Percentiles rank a stretch among this genome's conserved stretches.
These are phyloP conservation scores for Chinchilla lanigera DNA, from an alignment of 2,113 vertebrate species.

Conservation along the genomic window DNA sequence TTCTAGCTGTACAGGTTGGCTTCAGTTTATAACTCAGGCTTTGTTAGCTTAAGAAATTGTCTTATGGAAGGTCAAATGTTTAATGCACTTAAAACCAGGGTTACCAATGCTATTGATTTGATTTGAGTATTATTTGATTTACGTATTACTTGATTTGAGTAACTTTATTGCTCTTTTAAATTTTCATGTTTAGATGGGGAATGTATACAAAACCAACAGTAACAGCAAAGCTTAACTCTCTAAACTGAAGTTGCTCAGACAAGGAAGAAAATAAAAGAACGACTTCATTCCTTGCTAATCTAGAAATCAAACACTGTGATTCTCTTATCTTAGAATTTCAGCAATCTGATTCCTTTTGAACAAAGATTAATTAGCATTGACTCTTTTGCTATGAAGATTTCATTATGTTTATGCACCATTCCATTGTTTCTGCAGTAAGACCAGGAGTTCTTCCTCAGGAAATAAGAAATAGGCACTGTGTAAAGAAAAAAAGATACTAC, in stretches of 20 bases:
- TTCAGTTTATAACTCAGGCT: not conserved
- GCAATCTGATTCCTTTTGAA: conserved; percentile 13
- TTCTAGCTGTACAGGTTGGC: not conserved
- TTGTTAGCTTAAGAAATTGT: not conserved
- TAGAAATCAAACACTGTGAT: conserved; percentile 55
- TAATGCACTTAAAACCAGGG: not conserved
- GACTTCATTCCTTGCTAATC: conserved; percentile 53
- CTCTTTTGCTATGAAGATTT: conserved; percentile 28
- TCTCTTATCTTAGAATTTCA: conserved; percentile 43
- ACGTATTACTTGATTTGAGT: not conserved
- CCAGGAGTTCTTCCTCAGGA: conserved; percentile 36
- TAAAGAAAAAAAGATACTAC: conserved; percentile 29
- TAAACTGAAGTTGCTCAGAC: not conserved
- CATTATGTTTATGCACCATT: conserved; percentile 43
- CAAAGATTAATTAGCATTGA: conserved; percentile 61
- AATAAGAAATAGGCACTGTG: conserved; percentile 61
- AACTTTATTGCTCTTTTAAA: not conserved
- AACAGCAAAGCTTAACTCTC: not conserved
- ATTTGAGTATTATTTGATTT: not conserved
- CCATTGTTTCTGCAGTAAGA: conserved; percentile 45
- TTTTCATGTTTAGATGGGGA: not conserved
- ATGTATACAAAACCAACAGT: conserved; percentile 28
- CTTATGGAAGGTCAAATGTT: not conserved
- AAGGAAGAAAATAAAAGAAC: conserved; percentile 21
- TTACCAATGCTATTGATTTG: not conserved